Evolutionary conservation across 1,140 invertebrate genomes (phyloP), one percentile per base, ranked within the genome.

Genomic region (Drosophila takahashii): DNA sequence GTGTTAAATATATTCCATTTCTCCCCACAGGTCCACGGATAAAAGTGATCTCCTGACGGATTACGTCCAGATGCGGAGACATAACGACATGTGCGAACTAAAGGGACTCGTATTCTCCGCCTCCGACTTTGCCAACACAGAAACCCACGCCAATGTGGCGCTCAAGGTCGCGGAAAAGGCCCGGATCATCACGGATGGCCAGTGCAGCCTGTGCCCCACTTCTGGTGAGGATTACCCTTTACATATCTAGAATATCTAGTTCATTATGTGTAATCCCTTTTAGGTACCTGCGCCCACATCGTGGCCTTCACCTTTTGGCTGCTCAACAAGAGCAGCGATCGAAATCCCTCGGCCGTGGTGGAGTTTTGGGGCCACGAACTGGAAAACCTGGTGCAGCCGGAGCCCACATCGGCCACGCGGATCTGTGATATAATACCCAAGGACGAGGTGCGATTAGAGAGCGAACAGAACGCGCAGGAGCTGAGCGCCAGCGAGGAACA

Each of bases 361-460:
- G 80, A 91, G n/a, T 92, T 89, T 32, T 92, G 91, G 91, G 91
- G 91, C 16, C 66, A 71, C 53, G 91, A 92, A 42, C 54, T 80
- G 26, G 91, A 92, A 47, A 54, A 65, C 0, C 36, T 91, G 3
- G 71, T 85, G 4, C 75, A 92, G 8, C 79, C 89, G 6, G 80
- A 73, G n/a, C 72, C 78, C 0, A 16, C 32, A 3, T 57, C 57
- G 8, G 74, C 90, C 1, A 36, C 80, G 8, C 78, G 75, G 0
- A 84, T 92, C 10, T 62, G 85, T 13, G 90, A 91, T 13, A 69
- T 91, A 57, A 26, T 92, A 16, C 64, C 66, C 0, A 74, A 69
- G 11, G 73, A 86, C 26, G 81, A 86, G 22, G 37, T 75, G 16
- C 73, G 60, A 0, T 16, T 65, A 4, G 77, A 87, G 37, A 53